Evolutionary conservation across 2,888 invertebrate genomes (phyloP).

Genomic region (Lepidocyrtinus sp.): DNA sequence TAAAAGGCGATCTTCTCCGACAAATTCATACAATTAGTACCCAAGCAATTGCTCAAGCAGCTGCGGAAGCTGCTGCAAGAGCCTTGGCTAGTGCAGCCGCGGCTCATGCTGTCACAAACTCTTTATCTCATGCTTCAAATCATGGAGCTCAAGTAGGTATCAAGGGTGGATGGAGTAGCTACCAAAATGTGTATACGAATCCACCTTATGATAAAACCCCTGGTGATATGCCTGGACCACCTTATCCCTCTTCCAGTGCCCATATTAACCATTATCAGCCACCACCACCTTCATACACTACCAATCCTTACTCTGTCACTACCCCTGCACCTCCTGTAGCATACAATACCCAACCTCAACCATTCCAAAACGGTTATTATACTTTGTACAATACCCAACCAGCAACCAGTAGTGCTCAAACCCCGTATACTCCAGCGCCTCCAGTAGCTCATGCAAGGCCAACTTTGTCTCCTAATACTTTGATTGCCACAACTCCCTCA

Average conservation of each 20-base stretch:
- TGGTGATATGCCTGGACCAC: conserved; percentile 58
- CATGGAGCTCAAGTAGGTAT: conserved; percentile 36
- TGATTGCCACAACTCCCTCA: conserved; percentile 56
- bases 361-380: conserved; percentile 45
- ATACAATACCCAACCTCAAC: conserved; percentile 18
- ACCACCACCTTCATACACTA: conserved; percentile 28
- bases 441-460: conserved; percentile 43
- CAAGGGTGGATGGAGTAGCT: conserved; percentile 51
- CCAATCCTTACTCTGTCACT: conserved; percentile 27
- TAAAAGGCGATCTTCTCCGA: conserved; percentile 61
- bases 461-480: conserved; percentile 47
- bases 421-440: conserved; percentile 49
- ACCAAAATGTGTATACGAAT: conserved; percentile 45
- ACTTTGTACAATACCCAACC: conserved; percentile 54
- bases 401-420: conserved; percentile 23
- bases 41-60: conserved; percentile 62
- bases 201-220: conserved; percentile 42
- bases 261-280: conserved; percentile 48
- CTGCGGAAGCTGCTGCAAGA: conserved; percentile 60
- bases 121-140: conserved; percentile 46
- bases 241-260: conserved; percentile 44
- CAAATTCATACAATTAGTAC: conserved; percentile 62
- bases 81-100: conserved; percentile 60
- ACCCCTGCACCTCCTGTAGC: conserved; percentile 34
- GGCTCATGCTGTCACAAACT: conserved; percentile 62